phyloP scores from a whole-genome alignment of 2,888 invertebrate species.

The Sesia bembeciformis region DNA sequence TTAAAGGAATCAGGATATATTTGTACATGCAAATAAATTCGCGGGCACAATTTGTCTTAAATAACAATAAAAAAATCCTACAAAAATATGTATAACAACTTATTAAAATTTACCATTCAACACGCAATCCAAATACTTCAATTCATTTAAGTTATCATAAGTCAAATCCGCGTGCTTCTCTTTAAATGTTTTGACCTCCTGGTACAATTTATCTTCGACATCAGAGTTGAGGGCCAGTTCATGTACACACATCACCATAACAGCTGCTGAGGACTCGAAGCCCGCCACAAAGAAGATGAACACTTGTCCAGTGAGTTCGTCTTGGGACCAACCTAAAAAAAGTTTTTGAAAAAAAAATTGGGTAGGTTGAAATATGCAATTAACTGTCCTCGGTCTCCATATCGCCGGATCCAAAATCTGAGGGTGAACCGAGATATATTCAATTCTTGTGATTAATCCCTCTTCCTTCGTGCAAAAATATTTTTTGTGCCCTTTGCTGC shows the following conservation, averaged over 20 bases:
- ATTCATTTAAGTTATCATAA: constrained; percentile 30
- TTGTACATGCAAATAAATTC: too few relatives aligned
- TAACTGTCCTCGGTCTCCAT: background rate
- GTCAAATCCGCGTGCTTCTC: constrained; percentile 24
- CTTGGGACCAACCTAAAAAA: constrained; percentile 47
- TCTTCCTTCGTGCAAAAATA: too few relatives aligned
- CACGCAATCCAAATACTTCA: constrained; percentile 51
- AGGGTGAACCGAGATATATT: too few relatives aligned
- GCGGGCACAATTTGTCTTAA: too few relatives aligned
- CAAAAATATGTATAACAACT: too few relatives aligned
- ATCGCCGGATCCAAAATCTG: too few relatives aligned
- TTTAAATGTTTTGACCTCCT: constrained; percentile 33
- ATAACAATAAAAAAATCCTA: too few relatives aligned
- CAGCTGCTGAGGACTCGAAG: constrained; percentile 53
- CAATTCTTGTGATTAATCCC: too few relatives aligned
- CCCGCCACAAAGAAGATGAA: constrained; percentile 64
- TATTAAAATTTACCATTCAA: constrained; percentile 31
- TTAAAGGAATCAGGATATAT: too few relatives aligned
- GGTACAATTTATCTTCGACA: constrained; percentile 52
- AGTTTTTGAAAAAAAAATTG: background rate
- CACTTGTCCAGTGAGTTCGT: constrained; percentile 53
- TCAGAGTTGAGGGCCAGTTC: constrained; percentile 53
- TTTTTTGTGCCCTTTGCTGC: background rate
- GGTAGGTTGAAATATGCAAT: background rate
- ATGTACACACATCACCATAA: constrained; percentile 44